phyloP scores from a whole-genome alignment of 2,113 vertebrate species.

The Passer montanus region DNA sequence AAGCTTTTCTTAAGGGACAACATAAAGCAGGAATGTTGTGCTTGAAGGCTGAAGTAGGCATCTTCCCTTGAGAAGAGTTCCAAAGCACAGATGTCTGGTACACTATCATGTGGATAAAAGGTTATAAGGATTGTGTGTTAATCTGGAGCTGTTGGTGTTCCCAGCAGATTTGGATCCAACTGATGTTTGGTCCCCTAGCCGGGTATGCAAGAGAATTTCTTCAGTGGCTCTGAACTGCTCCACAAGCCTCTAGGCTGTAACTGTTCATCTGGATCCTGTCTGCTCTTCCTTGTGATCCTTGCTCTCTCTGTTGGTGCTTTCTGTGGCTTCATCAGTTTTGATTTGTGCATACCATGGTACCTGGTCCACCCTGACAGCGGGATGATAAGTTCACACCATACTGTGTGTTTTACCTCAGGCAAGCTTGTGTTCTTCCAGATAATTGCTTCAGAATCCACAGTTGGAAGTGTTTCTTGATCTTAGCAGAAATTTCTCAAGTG shows the following conservation, averaged over 20 bases:
- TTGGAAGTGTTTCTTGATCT: neutral
- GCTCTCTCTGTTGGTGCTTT: neutral
- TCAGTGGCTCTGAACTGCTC: neutral
- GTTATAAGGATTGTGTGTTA: neutral
- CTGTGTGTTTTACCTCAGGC: neutral
- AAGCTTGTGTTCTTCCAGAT: neutral
- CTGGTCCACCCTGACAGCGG: neutral
- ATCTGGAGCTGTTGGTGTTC: neutral
- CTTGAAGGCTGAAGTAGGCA: constrained; percentile 27
- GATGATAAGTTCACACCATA: neutral
- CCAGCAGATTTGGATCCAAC: neutral
- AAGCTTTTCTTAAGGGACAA: constrained; percentile 40
- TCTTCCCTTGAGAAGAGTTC: constrained; percentile 10
- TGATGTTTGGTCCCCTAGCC: neutral
- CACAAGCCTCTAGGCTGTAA: neutral
- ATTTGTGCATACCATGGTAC: neutral
- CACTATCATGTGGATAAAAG: neutral
- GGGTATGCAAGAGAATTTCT: neutral
- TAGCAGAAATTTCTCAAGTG: neutral
- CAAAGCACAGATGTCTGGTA: neutral
- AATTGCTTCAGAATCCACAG: neutral
- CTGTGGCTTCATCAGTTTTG: neutral
- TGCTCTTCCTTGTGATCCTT: neutral
- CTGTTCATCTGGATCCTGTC: neutral
- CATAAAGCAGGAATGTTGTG: constrained; percentile 16